Evolutionary conservation across 2,888 invertebrate species (phyloP), one percentile per base, ranked within the genome.

Genomic region (Melitaea athalia): DNA sequence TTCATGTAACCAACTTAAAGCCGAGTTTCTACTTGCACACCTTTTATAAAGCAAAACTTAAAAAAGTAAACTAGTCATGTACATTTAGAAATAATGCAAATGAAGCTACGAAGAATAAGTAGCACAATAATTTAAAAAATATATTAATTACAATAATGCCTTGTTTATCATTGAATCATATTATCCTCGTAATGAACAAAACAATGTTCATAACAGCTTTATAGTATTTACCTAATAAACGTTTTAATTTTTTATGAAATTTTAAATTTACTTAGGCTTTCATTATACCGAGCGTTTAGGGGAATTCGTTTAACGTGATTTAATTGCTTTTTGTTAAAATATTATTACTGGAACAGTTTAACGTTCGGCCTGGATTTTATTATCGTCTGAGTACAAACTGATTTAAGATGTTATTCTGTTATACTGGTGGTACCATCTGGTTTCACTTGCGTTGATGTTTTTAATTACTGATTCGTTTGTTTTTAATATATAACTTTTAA

Each of bases 241-340:
- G 45, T 45, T 12, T 45, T 45, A 10, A 45, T 45, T 52, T 63
- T 61, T 65, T 69, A 59, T 55, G 38, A 43, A 55, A 59, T 67
- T 55, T 57, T 42, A 14, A 65, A 69, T 69, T 65, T 43, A 45
- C 57, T 62, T 31, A 50, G 47, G 15, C 47, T 53, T 60, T 67
- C 42, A 55, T 49, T 63, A 45, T 15, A 43, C 17, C 55, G 33
- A 47, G 38, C 59, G 59, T 62, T 67, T 59, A 61, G 60, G 50
- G 57, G 64, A 70, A 67, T 63, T 68, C 59, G 64, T 64, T 70
- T 70, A 59, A 64, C 63, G 50, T 62, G 38, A 47, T 67, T 67
- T 68, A 64, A 70, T 70, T 59, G 62, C 64, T 68, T 52, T 24
- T 59, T 59, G 63, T 62, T 70, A 68, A 68, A 70, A 70, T 65